phyloP scores from a whole-genome alignment of 2,888 invertebrate genomes.

The Scaptomyza flava region DNA sequence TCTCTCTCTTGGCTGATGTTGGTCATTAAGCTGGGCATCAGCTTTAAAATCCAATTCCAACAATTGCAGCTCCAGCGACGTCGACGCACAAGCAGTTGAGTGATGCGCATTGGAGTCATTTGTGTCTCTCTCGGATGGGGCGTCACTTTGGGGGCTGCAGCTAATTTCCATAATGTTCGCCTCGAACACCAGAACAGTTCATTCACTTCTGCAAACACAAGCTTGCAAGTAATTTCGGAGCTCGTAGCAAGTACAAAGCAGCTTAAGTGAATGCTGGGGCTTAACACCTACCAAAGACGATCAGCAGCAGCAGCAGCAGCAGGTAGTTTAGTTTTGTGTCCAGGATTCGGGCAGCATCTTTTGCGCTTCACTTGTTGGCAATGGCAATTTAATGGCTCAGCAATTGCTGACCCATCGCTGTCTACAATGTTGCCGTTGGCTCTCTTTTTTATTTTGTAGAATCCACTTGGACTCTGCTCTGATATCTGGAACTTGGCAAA shows the following conservation, averaged over 20 bases:
- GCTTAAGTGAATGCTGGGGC: slow-evolving; percentile 59
- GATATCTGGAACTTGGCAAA: slow-evolving; percentile 40
- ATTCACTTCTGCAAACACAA: slow-evolving; percentile 40
- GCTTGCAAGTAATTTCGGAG: slow-evolving; percentile 38
- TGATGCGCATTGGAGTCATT: slow-evolving; percentile 78
- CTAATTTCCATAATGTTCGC: slow-evolving; percentile 71
- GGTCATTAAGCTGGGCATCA: slow-evolving; percentile 45
- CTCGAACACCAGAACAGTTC: slow-evolving; percentile 46
- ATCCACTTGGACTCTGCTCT: slow-evolving; percentile 20
- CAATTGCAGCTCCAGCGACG: slow-evolving; percentile 19
- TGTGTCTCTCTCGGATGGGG: slow-evolving; percentile 74
- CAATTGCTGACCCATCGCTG: slow-evolving; percentile 65
- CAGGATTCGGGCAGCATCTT: slow-evolving; percentile 19
- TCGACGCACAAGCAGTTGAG: slow-evolving; percentile 74
- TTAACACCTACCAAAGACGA: slow-evolving; percentile 43
- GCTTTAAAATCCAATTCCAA: slow-evolving; percentile 15
- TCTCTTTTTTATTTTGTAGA: slow-evolving; percentile 7
- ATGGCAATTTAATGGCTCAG: slow-evolving; percentile 73
- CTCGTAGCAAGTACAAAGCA: slow-evolving; percentile 42
- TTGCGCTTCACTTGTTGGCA: slow-evolving; percentile 50
- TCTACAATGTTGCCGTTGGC: slow-evolving; percentile 52
- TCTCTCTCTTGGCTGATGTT: slow-evolving; percentile 37
- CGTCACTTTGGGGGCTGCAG: slow-evolving; percentile 61
- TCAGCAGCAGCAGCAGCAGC: neutral
- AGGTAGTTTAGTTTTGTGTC: slow-evolving; percentile 23